Evolutionary conservation across 2,888 invertebrate genomes (phyloP).

Genomic region (Sericinus montela): DNA sequence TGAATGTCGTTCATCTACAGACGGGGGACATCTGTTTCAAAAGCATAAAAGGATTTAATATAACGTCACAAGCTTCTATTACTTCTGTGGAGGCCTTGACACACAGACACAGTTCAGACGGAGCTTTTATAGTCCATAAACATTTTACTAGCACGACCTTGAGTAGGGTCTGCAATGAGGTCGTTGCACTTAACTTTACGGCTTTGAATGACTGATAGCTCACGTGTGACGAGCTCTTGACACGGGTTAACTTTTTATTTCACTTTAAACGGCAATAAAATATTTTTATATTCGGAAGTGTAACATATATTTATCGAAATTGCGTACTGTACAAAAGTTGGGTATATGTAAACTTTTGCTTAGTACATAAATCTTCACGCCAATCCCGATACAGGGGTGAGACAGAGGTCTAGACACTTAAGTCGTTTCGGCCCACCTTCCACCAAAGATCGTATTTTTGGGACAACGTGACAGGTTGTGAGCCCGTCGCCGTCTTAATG

Average conservation of each 20-base stretch:
- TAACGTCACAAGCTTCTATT: conserved; percentile 47
- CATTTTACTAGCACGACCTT: conserved; percentile 78
- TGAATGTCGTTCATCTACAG: not conserved
- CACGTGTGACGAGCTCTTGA: conserved; percentile 12
- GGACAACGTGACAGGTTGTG: no score
- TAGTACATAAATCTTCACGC: no score
- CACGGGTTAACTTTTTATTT: conserved; percentile 15
- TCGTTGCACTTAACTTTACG: conserved; percentile 70
- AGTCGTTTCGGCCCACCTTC: no score
- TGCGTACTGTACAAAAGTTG: no score
- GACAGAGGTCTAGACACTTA: no score
- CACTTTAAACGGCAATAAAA: conserved; percentile 16
- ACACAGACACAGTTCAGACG: conserved; percentile 73
- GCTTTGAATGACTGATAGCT: conserved; percentile 25
- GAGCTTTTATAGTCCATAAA: conserved; percentile 76
- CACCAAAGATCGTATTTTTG: no score
- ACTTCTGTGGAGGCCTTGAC: conserved; percentile 75
- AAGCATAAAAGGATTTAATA: conserved; percentile 24
- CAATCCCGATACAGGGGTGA: no score
- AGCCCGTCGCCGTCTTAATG: no score
- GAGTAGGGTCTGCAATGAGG: conserved; percentile 74
- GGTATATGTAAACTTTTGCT: no score
- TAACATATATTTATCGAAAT: not conserved
- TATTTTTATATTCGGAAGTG: conserved; percentile 11
- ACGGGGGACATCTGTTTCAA: conserved; percentile 4